A percentile compares a stretch with the other conserved stretches of the same genome.
phyloP scores from a whole-genome alignment of 1,140 invertebrate species.

The Hylaeus anthracinus region DNA sequence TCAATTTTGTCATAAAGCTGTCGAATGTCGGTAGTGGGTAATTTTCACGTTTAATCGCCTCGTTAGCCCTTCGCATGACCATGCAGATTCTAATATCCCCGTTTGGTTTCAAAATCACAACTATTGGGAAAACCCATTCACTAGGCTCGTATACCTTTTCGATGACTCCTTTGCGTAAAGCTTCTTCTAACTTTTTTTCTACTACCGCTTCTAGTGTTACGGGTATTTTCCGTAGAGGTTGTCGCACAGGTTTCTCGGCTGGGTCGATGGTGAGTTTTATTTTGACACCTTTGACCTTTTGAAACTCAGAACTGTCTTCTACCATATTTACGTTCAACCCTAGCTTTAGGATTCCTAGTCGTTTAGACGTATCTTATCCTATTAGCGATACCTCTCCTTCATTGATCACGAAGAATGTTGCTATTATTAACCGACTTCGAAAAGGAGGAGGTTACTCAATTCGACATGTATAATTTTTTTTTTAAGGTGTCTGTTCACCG shows the following conservation, averaged over 20 bases:
- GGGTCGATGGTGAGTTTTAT: no score
- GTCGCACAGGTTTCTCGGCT: not conserved
- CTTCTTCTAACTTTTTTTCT: not conserved
- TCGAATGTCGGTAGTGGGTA: not conserved
- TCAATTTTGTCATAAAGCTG: not conserved
- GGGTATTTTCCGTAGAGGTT: not conserved
- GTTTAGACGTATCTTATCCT: no score
- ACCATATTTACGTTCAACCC: no score
- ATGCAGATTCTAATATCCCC: not conserved
- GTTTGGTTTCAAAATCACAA: not conserved
- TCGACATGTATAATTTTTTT: no score
- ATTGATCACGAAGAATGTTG: no score
- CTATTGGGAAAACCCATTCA: not conserved
- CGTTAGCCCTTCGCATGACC: constrained; percentile 9
- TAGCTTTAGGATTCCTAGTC: no score
- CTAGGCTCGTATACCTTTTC: not conserved
- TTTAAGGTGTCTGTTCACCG: no score
- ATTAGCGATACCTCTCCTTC: no score
- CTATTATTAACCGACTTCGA: no score
- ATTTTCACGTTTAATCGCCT: not conserved
- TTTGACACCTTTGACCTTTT: no score
- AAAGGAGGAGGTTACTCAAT: no score
- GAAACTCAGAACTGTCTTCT: no score
- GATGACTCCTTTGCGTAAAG: not conserved
- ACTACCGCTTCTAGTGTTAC: not conserved